Evolutionary conservation across 2,113 vertebrate species (phyloP).

Genomic region (Lagopus muta): DNA sequence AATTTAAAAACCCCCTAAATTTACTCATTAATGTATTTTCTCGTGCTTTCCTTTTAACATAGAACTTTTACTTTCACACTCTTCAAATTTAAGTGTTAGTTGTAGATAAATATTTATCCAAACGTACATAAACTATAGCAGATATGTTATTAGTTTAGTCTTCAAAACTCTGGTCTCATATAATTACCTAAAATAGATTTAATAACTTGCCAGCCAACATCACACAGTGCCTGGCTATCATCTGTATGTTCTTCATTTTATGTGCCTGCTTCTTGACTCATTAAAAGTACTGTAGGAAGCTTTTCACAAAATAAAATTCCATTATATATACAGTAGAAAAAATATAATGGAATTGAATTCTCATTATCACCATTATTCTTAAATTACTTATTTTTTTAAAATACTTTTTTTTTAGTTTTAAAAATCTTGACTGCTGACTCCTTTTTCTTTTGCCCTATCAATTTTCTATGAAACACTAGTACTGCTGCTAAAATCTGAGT

Average conservation of each 20-base stretch:
- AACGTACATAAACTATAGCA: not conserved
- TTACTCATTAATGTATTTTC: not conserved
- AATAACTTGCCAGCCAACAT: not conserved
- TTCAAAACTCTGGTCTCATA: not conserved
- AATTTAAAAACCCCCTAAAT: not conserved
- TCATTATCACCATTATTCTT: not conserved
- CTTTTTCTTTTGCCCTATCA: not conserved
- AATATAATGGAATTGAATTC: not conserved
- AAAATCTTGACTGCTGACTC: not conserved
- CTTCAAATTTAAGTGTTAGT: not conserved
- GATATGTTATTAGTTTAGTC: not conserved
- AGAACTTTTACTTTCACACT: not conserved
- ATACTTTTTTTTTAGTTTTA: not conserved
- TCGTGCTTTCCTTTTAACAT: not conserved
- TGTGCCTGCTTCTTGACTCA: not conserved
- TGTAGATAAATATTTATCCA: conserved; percentile 40
- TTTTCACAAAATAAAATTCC: not conserved
- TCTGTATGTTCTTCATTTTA: not conserved
- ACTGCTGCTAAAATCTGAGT: not conserved
- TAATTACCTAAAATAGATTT: not conserved
- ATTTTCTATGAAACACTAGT: not conserved
- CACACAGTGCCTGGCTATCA: not conserved
- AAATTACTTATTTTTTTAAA: not conserved
- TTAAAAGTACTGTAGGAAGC: not conserved
- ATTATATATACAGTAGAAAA: not conserved